Conservation (phyloP, 2,797 vertebrate species). For the Luscinia luscinia region DNA sequence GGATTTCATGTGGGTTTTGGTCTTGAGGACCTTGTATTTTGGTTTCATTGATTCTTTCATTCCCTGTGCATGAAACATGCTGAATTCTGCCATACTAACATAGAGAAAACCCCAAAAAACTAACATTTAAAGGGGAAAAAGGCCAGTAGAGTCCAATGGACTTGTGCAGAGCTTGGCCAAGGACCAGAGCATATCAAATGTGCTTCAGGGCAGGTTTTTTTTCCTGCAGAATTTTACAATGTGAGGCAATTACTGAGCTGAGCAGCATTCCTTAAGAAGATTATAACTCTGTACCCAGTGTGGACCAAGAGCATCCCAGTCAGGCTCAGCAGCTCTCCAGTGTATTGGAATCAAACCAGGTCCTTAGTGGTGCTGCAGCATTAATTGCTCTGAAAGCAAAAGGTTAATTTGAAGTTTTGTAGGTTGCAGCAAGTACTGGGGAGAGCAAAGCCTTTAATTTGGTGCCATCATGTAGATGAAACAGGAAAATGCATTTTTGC, state of each 20-base stretch:
- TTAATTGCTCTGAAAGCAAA: background rate
- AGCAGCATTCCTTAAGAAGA: background rate
- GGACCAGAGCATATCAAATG: background rate
- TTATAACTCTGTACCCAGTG: background rate
- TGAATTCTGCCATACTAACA: rapidly evolving
- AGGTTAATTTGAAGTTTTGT: slow-evolving; percentile 18
- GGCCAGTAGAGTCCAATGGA: background rate
- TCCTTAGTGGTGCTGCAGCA: background rate
- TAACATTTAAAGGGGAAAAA: background rate
- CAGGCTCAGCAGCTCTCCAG: background rate
- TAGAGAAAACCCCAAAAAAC: background rate
- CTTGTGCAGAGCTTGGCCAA: background rate
- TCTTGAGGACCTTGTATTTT: background rate
- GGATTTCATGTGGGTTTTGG: background rate
- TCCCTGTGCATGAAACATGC: rapidly evolving
- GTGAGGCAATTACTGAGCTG: background rate
- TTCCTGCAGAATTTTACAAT: background rate
- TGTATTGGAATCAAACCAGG: background rate
- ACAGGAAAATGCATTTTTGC: background rate
- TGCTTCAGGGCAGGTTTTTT: background rate
- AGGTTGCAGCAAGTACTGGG: background rate
- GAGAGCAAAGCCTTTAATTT: background rate
- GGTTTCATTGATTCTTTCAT: background rate
- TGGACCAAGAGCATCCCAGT: background rate
- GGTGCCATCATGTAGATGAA: background rate